A percentile compares a stretch with the other conserved stretches of the same genome.
Evolutionary conservation across 2,888 invertebrate genomes (phyloP).

Genomic region (Cataglyphis altisquamis): DNA sequence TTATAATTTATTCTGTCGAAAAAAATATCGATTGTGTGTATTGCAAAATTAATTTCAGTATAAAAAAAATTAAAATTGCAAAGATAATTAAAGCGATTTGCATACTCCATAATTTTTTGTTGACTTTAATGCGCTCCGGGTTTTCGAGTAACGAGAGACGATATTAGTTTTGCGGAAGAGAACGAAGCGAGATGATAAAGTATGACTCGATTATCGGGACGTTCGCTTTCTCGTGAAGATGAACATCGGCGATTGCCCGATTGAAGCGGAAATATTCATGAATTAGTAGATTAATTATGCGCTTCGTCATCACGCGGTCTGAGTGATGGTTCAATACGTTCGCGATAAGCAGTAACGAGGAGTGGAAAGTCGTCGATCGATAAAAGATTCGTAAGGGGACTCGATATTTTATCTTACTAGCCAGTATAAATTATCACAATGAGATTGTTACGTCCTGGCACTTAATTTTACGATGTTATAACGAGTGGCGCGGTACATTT

Average conservation of each 20-base stretch:
- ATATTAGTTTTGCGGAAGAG: slow-evolving; percentile 17
- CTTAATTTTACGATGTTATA: slow-evolving; percentile 61
- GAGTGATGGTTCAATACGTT: slow-evolving; percentile 14
- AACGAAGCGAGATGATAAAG: slow-evolving; percentile 25
- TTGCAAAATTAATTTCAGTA: slow-evolving; percentile 19
- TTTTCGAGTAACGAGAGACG: slow-evolving; percentile 21
- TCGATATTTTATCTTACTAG: slow-evolving; percentile 60
- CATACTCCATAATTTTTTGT: slow-evolving; percentile 36
- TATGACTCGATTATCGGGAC: slow-evolving; percentile 37
- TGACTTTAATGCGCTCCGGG: slow-evolving; percentile 22
- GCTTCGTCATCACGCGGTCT: slow-evolving; percentile 23
- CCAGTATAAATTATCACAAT: slow-evolving; percentile 65
- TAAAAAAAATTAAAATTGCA: slow-evolving; percentile 11
- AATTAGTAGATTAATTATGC: slow-evolving; percentile 54
- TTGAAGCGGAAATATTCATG: slow-evolving; percentile 45
- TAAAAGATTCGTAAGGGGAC: slow-evolving; percentile 51
- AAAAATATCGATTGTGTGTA: neutral
- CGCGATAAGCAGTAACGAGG: neutral
- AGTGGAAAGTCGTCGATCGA: slow-evolving; percentile 33
- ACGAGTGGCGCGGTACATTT: slow-evolving; percentile 61
- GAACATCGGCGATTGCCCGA: slow-evolving; percentile 17
- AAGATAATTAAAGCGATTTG: slow-evolving; percentile 27
- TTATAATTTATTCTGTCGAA: neutral
- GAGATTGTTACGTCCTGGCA: slow-evolving; percentile 67
- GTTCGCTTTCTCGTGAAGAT: slow-evolving; percentile 16